These are phyloP conservation scores for Tetrapedia diversipes DNA, from an alignment of 2,888 invertebrate genomes.

Conservation along the genomic window DNA sequence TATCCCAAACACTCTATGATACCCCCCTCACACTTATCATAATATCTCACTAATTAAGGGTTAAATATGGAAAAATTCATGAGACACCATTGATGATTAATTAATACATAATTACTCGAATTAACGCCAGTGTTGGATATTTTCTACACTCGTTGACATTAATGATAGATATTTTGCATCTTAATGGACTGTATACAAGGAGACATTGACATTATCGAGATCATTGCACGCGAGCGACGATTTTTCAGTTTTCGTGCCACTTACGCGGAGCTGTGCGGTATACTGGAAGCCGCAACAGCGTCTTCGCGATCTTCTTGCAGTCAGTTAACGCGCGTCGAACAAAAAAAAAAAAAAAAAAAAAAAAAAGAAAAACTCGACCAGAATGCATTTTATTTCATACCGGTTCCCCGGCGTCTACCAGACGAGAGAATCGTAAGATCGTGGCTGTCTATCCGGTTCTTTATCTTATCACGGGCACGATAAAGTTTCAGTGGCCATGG, in stretches of 20 bases:
- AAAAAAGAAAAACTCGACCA: slow-evolving; percentile 22
- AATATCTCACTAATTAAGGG: too few relatives aligned
- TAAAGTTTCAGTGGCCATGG: slow-evolving; percentile 3
- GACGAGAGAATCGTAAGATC: slow-evolving; percentile 24
- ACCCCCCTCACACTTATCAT: too few relatives aligned
- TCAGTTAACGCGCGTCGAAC: slow-evolving; percentile 26
- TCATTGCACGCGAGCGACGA: slow-evolving; percentile 35
- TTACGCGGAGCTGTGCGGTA: slow-evolving; percentile 53
- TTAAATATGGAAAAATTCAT: not conserved
- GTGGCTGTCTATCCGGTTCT: slow-evolving; percentile 5
- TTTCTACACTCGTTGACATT: not conserved
- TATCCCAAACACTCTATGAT: too few relatives aligned
- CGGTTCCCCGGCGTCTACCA: slow-evolving; percentile 39
- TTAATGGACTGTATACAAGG: not conserved
- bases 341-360: too few relatives aligned
- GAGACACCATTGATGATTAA: not conserved
- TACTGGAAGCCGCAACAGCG: slow-evolving; percentile 42
- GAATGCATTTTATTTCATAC: slow-evolving; percentile 53
- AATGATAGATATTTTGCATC: not conserved
- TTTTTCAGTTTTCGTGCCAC: slow-evolving; percentile 38
- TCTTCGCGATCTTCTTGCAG: slow-evolving; percentile 24
- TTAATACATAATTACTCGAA: not conserved
- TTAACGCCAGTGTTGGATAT: not conserved
- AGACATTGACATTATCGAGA: slow-evolving; percentile 34
- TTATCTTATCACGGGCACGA: slow-evolving; percentile 46